These are phyloP conservation scores for Chymomyza fuscimana DNA, from an alignment of 2,888 invertebrate species.

Conservation along the genomic window DNA sequence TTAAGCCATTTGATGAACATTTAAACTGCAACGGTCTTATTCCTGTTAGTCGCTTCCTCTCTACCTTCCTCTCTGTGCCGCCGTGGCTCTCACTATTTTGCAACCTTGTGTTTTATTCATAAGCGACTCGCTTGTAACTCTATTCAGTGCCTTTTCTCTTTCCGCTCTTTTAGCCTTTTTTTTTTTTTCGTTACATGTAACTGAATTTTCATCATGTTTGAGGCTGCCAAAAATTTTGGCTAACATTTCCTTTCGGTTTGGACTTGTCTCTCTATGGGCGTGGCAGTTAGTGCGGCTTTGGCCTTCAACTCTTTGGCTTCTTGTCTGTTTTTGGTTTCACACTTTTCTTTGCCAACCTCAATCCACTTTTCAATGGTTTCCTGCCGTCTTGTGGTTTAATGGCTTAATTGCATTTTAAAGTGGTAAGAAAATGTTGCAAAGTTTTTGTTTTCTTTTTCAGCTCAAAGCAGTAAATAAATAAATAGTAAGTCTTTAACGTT, in stretches of 20 bases:
- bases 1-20: constrained; percentile 48
- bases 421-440: neutral
- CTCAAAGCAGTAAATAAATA: too few relatives aligned
- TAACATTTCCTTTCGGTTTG: neutral
- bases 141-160: neutral
- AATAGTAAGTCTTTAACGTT: too few relatives aligned
- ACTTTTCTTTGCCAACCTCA: neutral
- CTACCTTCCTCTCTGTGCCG: neutral
- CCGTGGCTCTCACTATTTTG: neutral
- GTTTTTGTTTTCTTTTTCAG: neutral
- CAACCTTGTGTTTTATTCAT: constrained; percentile 7
- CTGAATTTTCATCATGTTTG: neutral
- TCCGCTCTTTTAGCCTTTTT: neutral
- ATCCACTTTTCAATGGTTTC: neutral
- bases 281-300: constrained; percentile 12
- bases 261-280: neutral
- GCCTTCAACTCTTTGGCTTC: neutral
- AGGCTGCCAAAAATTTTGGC: neutral
- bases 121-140: neutral
- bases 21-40: constrained; percentile 31
- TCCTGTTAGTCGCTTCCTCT: neutral
- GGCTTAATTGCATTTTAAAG: too few relatives aligned
- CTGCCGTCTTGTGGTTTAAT: neutral
- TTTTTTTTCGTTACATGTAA: neutral
- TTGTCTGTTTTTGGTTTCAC: neutral